These are phyloP conservation scores for Dromococcyx pavoninus DNA, from an alignment of 2,797 vertebrate species.

Conservation along the genomic window DNA sequence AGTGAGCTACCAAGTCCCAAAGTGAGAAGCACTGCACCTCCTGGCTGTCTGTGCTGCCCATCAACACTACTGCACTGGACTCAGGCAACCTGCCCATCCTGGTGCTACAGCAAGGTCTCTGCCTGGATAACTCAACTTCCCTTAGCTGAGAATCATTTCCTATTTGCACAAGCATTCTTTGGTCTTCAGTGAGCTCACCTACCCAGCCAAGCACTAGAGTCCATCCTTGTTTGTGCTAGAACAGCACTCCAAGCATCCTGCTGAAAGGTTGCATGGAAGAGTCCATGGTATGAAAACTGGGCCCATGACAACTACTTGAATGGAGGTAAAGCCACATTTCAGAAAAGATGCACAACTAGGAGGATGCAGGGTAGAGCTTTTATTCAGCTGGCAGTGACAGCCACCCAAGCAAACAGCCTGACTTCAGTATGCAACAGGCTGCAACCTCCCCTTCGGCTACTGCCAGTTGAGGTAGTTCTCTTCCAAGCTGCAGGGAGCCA, in stretches of 20 bases:
- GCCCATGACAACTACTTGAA: not conserved
- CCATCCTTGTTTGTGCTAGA: not conserved
- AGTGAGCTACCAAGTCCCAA: not conserved
- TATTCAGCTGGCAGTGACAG: not conserved
- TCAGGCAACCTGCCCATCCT: rapidly evolving
- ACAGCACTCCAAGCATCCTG: not conserved
- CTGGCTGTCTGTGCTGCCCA: not conserved
- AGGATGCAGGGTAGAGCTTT: not conserved
- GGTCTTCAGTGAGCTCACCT: not conserved
- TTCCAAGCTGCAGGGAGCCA: not conserved
- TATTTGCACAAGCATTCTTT: not conserved
- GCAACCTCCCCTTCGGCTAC: not conserved
- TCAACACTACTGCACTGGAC: not conserved
- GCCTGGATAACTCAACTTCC: not conserved
- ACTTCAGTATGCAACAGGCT: not conserved
- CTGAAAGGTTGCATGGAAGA: not conserved
- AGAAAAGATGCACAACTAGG: not conserved
- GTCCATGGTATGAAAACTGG: not conserved
- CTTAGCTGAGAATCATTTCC: not conserved
- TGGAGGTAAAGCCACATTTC: not conserved
- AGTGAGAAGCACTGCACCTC: not conserved
- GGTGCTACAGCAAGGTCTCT: not conserved
- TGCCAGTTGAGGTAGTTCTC: not conserved
- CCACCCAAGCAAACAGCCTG: not conserved
- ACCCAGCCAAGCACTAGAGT: not conserved